Evolutionary conservation across 2,888 invertebrate species (phyloP).

Genomic region (Danaus chrysippus): DNA sequence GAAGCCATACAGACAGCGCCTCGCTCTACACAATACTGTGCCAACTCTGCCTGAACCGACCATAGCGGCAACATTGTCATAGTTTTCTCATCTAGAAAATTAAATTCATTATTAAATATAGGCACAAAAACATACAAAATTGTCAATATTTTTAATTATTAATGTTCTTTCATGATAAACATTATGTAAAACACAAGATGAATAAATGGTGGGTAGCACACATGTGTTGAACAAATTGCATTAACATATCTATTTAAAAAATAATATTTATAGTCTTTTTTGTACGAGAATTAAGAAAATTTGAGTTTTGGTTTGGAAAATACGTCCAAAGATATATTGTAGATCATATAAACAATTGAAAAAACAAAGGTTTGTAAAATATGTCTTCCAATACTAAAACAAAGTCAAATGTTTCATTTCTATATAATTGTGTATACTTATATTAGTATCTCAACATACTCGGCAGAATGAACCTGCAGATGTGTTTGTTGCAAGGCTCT

Average conservation of each 20-base stretch:
- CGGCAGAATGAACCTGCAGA: constrained; percentile 59
- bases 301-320: no score
- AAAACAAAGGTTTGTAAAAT: no score
- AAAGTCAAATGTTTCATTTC: no score
- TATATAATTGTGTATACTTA: not conserved
- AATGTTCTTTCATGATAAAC: not conserved
- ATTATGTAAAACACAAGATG: no score
- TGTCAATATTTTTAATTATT: not conserved
- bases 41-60: constrained; percentile 53
- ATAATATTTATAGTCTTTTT: no score
- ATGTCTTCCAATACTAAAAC: no score
- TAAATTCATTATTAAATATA: not conserved
- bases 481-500: constrained; percentile 60
- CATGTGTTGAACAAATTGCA: no score
- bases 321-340: no score
- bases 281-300: no score
- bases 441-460: constrained; percentile 43
- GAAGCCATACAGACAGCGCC: constrained; percentile 43
- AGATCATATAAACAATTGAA: no score
- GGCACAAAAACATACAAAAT: not conserved
- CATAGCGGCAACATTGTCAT: constrained; percentile 49
- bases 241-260: no score
- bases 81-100: constrained; percentile 45
- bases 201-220: no score
- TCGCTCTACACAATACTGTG: constrained; percentile 45